Evolutionary conservation across 2,888 invertebrate species (phyloP), one percentile per base, ranked within the genome.

Genomic region (Elmis aenea): DNA sequence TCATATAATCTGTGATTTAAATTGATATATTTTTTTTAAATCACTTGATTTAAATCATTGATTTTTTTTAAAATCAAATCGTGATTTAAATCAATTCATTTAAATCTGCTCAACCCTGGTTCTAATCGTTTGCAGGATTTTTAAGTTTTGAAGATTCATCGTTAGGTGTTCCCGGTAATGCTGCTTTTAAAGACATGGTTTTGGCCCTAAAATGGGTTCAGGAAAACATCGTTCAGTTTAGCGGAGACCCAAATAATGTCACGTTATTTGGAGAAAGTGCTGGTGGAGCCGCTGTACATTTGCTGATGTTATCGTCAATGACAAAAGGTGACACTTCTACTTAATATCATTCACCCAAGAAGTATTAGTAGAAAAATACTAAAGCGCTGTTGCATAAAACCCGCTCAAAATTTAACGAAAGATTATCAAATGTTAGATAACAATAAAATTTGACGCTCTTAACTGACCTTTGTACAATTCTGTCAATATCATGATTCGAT

Each of bases 191-290:
- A 48, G 71, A 71, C 51, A 70, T 70, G 52, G 57, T 66, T 1
- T 41, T 70, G 48, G 71, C 68, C 1, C 40, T 71, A 12, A 64
- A 62, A 32, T 71, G 71, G 70, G 58, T 71, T 0, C 65, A 69
- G 35, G 52, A 53, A 1, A 71, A 71, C 42, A 68, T 69, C 8
- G 44, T 54, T 2, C 58, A 57, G 34, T 71, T 71, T 47, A 68
- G 69, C 12, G 71, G 71, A 2, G 64, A 71, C 52, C 54, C 63
- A 0, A 52, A 65, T 2, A 68, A 67, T 30, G 67, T 71, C 5
- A 71, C 70, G 0, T 51, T 71, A 2, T 67, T 71, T 39, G 71
- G 71, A 2, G 68, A 70, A 50, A 70, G 70, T 45, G 71, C 68
- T 1, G 71, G 71, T 1, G 69, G 60, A 2, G 61, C 62, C 5